Conservation (phyloP, 92 coral and sea anemone genomes). For the Palythoa heliodiscus region DNA sequence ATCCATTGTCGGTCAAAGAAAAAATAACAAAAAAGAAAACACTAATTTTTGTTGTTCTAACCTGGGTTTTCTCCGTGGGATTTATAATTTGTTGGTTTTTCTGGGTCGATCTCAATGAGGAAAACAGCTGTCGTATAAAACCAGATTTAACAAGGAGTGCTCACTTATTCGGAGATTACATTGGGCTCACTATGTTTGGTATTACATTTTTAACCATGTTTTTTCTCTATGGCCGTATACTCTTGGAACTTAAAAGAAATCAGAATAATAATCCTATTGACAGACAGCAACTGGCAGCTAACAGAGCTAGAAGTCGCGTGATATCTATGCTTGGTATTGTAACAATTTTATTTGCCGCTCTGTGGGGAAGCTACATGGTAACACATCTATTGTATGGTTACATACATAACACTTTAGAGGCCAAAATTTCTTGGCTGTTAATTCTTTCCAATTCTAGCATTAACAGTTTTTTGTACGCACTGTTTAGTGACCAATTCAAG, state of each 20-base stretch:
- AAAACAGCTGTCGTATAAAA: not conserved
- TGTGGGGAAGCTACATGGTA: conserved; percentile 5
- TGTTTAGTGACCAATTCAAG: conserved; percentile 11
- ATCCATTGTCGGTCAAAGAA: conserved; percentile 17
- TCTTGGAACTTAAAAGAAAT: not conserved
- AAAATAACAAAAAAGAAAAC: conserved; percentile 14
- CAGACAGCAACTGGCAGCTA: conserved; percentile 9
- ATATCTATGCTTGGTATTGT: conserved; percentile 13
- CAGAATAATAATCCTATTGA: not conserved
- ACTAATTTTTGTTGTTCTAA: conserved; percentile 1
- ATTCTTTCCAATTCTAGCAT: conserved; percentile 7
- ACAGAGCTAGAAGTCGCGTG: not conserved
- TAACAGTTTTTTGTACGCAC: conserved; percentile 1
- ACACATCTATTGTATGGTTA: not conserved
- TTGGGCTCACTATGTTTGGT: not conserved
- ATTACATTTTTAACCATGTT: not conserved
- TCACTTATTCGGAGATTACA: not conserved
- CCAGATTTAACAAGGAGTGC: not conserved
- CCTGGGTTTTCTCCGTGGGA: conserved; percentile 3
- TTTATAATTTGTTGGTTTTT: not conserved
- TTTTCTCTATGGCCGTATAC: not conserved
- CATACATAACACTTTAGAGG: not conserved
- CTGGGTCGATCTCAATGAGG: not conserved
- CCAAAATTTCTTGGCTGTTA: not conserved
- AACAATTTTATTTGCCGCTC: not conserved